Conservation (phyloP, 2,113 vertebrate genomes). For the Muscicapa adusta region DNA sequence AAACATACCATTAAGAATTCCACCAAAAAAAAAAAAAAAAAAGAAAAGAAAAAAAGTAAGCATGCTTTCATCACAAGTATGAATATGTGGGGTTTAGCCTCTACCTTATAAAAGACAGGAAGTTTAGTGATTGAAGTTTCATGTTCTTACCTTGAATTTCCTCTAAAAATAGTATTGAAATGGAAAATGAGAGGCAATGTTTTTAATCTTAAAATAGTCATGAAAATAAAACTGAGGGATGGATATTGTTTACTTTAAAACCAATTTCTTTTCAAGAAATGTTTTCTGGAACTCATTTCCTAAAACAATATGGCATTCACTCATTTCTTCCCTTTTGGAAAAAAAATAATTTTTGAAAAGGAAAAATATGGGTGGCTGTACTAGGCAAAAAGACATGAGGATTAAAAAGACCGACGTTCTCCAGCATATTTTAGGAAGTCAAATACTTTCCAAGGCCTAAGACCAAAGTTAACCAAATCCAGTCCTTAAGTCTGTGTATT, state of each 20-base stretch:
- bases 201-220: no score
- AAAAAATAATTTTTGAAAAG: not conserved
- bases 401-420: not conserved
- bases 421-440: not conserved
- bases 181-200: not conserved
- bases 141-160: not conserved
- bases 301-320: not conserved
- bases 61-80: not conserved
- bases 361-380: not conserved
- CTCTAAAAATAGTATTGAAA: not conserved
- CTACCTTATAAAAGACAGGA: not conserved
- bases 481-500: not conserved
- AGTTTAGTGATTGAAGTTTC: not conserved
- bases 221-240: no score
- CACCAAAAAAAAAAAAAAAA: not conserved
- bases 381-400: not conserved
- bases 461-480: not conserved
- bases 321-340: not conserved
- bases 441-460: constrained; percentile 20
- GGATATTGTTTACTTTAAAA: not conserved
- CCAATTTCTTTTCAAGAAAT: not conserved
- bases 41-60: not conserved
- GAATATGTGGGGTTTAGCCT: not conserved
- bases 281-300: constrained; percentile 24
- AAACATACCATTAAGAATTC: not conserved